phyloP scores from a whole-genome alignment of 2,888 invertebrate species.

The Napeogenes inachia region DNA sequence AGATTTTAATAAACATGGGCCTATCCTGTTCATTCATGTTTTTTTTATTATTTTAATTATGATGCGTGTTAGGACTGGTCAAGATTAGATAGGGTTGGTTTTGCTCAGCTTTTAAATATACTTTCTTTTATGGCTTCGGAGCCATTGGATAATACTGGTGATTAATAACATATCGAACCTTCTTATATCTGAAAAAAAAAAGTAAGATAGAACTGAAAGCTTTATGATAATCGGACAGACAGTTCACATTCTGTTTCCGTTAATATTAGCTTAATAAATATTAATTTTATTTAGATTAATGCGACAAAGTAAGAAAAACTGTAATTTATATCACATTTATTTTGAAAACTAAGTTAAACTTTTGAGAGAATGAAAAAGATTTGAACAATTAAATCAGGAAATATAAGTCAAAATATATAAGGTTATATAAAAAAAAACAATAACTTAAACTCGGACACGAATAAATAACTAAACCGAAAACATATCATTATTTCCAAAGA shows the following conservation, averaged over 20 bases:
- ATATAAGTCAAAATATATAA: not conserved
- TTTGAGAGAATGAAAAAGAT: not conserved
- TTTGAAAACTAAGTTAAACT: too few relatives aligned
- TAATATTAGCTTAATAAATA: too few relatives aligned
- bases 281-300: too few relatives aligned
- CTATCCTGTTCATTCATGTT: conserved; percentile 68
- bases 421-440: conserved; percentile 1
- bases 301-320: too few relatives aligned
- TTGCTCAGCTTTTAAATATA: conserved; percentile 2
- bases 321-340: too few relatives aligned
- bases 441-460: conserved; percentile 2
- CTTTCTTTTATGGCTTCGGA: not conserved
- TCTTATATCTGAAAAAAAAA: too few relatives aligned
- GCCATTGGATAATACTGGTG: too few relatives aligned
- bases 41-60: conserved; percentile 68
- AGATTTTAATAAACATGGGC: conserved; percentile 75
- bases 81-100: conserved; percentile 23
- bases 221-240: too few relatives aligned
- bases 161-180: too few relatives aligned
- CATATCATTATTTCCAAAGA: conserved; percentile 28
- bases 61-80: conserved; percentile 58
- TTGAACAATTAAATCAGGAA: not conserved
- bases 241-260: too few relatives aligned
- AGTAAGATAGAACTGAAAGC: too few relatives aligned
- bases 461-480: conserved; percentile 24